Percentiles rank a stretch among this genome's conserved stretches.
These are phyloP conservation scores for Acrocephalus arundinaceus DNA, from an alignment of 2,113 vertebrate species.

Conservation along the genomic window DNA sequence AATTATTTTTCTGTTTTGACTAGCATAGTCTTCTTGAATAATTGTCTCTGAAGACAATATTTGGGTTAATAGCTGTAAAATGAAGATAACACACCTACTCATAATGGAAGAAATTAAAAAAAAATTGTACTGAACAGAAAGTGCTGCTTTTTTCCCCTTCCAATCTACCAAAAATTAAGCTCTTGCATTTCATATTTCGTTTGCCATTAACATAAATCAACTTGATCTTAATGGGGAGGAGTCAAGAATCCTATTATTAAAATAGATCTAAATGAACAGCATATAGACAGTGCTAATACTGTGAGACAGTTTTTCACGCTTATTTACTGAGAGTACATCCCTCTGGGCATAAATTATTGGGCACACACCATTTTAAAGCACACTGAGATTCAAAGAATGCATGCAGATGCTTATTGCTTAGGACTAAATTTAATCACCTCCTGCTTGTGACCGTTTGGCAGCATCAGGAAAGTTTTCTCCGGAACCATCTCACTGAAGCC, in stretches of 20 bases:
- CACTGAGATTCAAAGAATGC: slow-evolving; percentile 58
- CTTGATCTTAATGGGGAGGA: slow-evolving; percentile 43
- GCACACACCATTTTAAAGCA: slow-evolving; percentile 61
- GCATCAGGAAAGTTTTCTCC: slow-evolving; percentile 70
- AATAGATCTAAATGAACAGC: slow-evolving; percentile 59
- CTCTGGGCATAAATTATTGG: slow-evolving; percentile 62
- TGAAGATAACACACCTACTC: not conserved
- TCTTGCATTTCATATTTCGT: slow-evolving; percentile 22
- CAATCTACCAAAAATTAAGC: not conserved
- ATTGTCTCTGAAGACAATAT: not conserved
- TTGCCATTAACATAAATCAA: slow-evolving; percentile 45
- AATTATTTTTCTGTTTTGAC: not conserved
- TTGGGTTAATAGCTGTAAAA: slow-evolving; percentile 23
- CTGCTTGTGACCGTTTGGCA: slow-evolving; percentile 76
- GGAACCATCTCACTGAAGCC: slow-evolving; percentile 75
- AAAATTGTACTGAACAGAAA: not conserved
- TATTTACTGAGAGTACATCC: slow-evolving; percentile 45
- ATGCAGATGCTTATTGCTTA: slow-evolving; percentile 61
- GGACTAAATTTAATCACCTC: slow-evolving; percentile 77
- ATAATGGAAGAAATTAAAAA: slow-evolving; percentile 31
- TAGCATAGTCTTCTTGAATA: not conserved
- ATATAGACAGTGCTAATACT: slow-evolving; percentile 40
- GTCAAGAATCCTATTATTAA: slow-evolving; percentile 65
- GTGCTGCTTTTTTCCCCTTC: not conserved
- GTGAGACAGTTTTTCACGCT: slow-evolving; percentile 22